Conservation (phyloP, 1,140 invertebrate species). For the Drosophila triauraria region DNA sequence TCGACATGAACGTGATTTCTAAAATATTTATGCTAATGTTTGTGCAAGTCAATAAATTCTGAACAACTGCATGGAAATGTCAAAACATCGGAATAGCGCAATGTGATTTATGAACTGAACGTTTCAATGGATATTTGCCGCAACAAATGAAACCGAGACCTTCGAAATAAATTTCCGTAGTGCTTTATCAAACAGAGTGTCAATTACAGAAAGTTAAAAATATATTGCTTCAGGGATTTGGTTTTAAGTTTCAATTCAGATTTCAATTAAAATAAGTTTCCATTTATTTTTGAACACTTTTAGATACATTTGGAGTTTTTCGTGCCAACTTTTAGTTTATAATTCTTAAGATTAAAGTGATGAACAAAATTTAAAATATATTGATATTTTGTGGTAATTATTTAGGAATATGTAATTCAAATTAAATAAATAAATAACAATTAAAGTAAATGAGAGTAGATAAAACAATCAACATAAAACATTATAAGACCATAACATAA, state of each 20-base stretch:
- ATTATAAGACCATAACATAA: too few species aligned
- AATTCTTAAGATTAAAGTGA: too few species aligned
- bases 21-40: slow-evolving; percentile 25
- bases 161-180: not conserved
- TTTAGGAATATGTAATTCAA: too few species aligned
- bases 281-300: not conserved
- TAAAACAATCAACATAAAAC: too few species aligned
- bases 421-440: too few species aligned
- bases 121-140: slow-evolving; percentile 9
- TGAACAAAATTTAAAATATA: too few species aligned
- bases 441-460: too few species aligned
- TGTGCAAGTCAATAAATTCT: slow-evolving; percentile 33
- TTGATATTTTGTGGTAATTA: too few species aligned
- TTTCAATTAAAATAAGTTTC: not conserved
- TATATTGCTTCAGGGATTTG: not conserved
- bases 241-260: not conserved
- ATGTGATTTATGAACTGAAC: slow-evolving; percentile 25
- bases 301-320: not conserved
- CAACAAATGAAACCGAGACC: not conserved
- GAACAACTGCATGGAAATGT: slow-evolving; percentile 14
- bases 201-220: not conserved
- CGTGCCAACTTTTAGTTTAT: not conserved
- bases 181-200: not conserved
- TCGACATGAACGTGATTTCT: slow-evolving; percentile 29
- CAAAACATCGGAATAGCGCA: slow-evolving; percentile 11